These are phyloP conservation scores for Vollenhovia emeryi DNA, from an alignment of 1,140 invertebrate genomes.

Conservation along the genomic window DNA sequence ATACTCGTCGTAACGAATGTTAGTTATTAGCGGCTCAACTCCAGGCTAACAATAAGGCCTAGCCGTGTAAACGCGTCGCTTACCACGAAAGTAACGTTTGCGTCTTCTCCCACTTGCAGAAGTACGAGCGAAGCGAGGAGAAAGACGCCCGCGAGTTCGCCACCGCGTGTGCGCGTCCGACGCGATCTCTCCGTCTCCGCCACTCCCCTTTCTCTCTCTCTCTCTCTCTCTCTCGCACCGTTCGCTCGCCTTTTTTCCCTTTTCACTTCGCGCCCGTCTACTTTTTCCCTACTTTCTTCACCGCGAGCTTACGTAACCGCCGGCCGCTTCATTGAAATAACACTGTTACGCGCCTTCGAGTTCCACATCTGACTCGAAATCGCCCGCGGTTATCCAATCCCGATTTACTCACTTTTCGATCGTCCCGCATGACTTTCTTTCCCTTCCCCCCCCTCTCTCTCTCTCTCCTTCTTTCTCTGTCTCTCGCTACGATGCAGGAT, in stretches of 20 bases:
- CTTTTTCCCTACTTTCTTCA: slow-evolving; percentile 58
- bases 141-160: slow-evolving; percentile 8
- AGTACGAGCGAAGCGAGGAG: no score
- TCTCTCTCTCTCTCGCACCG: neutral
- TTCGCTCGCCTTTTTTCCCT: slow-evolving; percentile 22
- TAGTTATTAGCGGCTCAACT: neutral
- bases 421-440: slow-evolving; percentile 5
- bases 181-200: slow-evolving; percentile 14
- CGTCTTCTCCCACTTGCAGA: no score
- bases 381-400: slow-evolving; percentile 2
- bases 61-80: neutral
- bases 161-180: neutral
- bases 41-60: neutral
- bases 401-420: slow-evolving; percentile 26
- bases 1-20: neutral
- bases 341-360: neutral
- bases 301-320: slow-evolving; percentile 18
- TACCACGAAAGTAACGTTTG: no score
- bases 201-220: neutral
- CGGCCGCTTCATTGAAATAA: slow-evolving; percentile 21
- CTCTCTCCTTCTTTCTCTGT: neutral
- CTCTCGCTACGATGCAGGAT: slow-evolving; percentile 1
- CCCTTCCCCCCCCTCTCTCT: no score
- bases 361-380: neutral
- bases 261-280: slow-evolving; percentile 8